Base-by-base conservation (phyloP, 2,113 vertebrate genomes). In the Petroica traversi region DNA sequence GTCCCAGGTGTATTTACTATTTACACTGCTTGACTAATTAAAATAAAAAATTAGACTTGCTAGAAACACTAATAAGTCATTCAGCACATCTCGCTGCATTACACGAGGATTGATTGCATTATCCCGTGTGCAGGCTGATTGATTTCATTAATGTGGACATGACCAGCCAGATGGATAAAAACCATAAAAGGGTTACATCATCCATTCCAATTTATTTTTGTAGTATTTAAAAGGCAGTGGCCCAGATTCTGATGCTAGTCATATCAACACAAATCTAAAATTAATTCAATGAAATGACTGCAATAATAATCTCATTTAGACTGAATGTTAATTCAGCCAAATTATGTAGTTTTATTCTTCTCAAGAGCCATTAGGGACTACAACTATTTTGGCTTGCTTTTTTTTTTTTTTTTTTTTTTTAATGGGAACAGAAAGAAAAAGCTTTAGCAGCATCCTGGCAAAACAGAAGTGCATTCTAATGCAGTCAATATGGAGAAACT, bases 141-240 rank as follows among this genome's bases (percentile, higher is more conserved):
- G 74, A 96, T 92, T 95, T 94, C 95, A 94, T 95, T 95, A 95
- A 87, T 72, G 73, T 77, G 69, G 82, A 76, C 89, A 82, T 87
- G 87, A 95, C 51, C 93, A 93, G 76, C n/a, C 89, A 95, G 89
- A 96, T 83, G 89, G 83, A 96, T 76, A 82, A 20, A 61, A 89
- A 92, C 41, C 18, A 4, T 51, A 61, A 85, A 90, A 87, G 43
- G 38, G 69, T 88, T 92, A 81, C 80, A 64, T 89, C 93, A 94
- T 45, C 61, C 6, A 0, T 71, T 88, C 46, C 73, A 58, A 86
- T 94, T 94, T 71, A 92, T 92, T 92, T 78, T 19, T 63, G 43
- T 24, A 72, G 55, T 57, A 81, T 72, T 92, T 67, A 82, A 91
- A 79, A 96, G 41, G 58, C 82, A 85, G 77, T 29, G 38, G 80